phyloP scores from a whole-genome alignment of 2,888 invertebrate species.

The Apodemia duryi region DNA sequence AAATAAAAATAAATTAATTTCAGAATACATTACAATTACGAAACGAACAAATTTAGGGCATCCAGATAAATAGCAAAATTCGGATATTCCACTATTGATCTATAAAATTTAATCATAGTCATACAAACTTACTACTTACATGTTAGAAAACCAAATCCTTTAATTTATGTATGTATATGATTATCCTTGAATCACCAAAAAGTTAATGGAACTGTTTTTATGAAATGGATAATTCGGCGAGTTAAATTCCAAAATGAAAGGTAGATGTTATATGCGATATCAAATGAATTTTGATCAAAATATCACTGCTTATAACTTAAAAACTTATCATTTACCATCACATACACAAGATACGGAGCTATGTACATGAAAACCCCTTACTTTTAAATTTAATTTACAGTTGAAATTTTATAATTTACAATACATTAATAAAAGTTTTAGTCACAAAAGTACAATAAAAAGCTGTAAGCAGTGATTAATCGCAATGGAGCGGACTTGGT shows the following conservation, averaged over 20 bases:
- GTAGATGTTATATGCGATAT: conserved; percentile 62
- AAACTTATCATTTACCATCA: neutral
- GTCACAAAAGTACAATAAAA: neutral
- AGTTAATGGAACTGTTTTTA: conserved; percentile 24
- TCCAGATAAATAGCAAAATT: no score
- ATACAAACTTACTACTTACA: neutral
- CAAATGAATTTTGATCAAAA: conserved; percentile 1
- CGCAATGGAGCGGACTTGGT: conserved; percentile 12
- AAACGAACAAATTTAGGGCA: no score
- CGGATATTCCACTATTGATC: neutral
- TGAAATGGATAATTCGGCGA: conserved; percentile 35
- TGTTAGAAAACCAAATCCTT: neutral
- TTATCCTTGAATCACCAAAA: neutral
- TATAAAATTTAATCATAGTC: neutral
- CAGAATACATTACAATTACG: no score
- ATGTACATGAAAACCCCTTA: neutral
- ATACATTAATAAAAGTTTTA: neutral
- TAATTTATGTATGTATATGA: neutral
- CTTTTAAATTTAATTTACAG: neutral
- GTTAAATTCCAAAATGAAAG: conserved; percentile 50
- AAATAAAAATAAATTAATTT: no score
- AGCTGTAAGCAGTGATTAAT: conserved; percentile 12
- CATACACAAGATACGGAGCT: neutral
- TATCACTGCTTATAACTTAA: conserved; percentile 3
- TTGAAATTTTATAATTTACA: neutral